Conservation (phyloP, 1,140 invertebrate genomes). For the Brachionus angularis region DNA sequence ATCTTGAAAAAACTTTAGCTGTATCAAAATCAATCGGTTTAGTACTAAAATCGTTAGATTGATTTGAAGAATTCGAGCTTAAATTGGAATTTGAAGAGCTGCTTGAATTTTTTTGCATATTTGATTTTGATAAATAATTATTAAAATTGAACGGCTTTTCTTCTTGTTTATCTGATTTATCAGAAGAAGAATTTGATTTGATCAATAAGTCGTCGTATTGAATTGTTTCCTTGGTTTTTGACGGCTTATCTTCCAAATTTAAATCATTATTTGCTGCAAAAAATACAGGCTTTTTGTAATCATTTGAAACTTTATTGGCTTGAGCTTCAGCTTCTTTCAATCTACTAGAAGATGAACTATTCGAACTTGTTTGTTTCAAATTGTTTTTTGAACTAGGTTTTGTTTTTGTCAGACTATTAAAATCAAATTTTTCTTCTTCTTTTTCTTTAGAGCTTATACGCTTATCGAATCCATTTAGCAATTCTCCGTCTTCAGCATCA, state of each 20-base stretch:
- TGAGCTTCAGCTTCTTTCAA: too few relatives aligned
- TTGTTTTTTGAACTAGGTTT: not conserved
- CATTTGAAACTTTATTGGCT: too few relatives aligned
- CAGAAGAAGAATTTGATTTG: too few relatives aligned
- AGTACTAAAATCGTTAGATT: not conserved
- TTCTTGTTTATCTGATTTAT: not conserved
- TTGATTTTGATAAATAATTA: not conserved
- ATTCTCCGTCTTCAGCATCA: conserved; percentile 11
- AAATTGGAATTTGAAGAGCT: not conserved
- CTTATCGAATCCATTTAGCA: not conserved
- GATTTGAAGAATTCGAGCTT: not conserved
- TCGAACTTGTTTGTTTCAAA: not conserved
- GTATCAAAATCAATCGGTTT: conserved; percentile 30
- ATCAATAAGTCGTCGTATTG: too few relatives aligned
- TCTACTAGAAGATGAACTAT: too few relatives aligned
- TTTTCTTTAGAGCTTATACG: not conserved
- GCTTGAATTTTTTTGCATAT: not conserved
- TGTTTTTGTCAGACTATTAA: too few relatives aligned
- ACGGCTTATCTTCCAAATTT: too few relatives aligned
- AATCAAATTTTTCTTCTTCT: not conserved
- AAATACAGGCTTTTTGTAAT: too few relatives aligned
- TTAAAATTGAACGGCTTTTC: conserved; percentile 25
- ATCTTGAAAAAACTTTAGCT: conserved; percentile 31
- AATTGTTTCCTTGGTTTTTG: too few relatives aligned
- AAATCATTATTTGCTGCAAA: too few relatives aligned